Conservation (phyloP, 2,113 vertebrate genomes). For the Chitala chitala region DNA sequence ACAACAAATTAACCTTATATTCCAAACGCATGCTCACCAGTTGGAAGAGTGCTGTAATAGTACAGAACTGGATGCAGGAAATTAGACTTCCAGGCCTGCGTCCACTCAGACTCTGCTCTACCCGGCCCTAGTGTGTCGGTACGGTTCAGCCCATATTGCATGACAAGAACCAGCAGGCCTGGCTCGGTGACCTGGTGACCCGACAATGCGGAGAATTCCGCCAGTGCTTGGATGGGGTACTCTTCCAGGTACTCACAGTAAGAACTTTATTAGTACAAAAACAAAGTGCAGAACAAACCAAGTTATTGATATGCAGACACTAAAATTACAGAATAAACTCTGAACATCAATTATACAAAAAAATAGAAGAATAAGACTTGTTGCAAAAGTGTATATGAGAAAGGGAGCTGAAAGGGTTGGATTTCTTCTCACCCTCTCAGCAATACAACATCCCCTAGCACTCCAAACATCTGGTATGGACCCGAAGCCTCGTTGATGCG, state of each 20-base stretch:
- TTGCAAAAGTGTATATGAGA: too few relatives aligned
- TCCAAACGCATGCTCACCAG: slow-evolving; percentile 61
- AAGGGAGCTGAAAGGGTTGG: neutral
- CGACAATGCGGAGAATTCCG: slow-evolving; percentile 70
- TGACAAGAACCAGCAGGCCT: slow-evolving; percentile 78
- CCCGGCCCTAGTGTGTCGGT: slow-evolving; percentile 63
- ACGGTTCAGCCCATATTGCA: slow-evolving; percentile 90
- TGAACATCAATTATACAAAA: neutral
- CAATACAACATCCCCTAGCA: slow-evolving; percentile 86
- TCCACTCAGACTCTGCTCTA: slow-evolving; percentile 79
- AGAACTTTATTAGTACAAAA: slow-evolving; percentile 37
- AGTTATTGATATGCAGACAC: neutral
- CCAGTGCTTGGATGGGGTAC: slow-evolving; percentile 77
- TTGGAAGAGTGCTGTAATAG: slow-evolving; percentile 77
- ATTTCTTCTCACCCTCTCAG: slow-evolving; percentile 72
- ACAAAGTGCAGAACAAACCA: neutral
- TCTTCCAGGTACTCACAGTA: slow-evolving; percentile 85
- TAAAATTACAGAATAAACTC: too few relatives aligned
- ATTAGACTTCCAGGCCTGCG: slow-evolving; percentile 86
- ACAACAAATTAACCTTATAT: too few relatives aligned
- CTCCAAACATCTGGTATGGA: slow-evolving; percentile 89
- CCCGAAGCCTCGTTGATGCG: slow-evolving; percentile 88
- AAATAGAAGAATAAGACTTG: neutral
- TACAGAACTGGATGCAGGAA: slow-evolving; percentile 96
- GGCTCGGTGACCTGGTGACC: slow-evolving; percentile 60